A percentile compares a stretch with the other conserved stretches of the same genome.
Evolutionary conservation across 2,113 vertebrate genomes (phyloP).

Genomic region (Nibea albiflora): DNA sequence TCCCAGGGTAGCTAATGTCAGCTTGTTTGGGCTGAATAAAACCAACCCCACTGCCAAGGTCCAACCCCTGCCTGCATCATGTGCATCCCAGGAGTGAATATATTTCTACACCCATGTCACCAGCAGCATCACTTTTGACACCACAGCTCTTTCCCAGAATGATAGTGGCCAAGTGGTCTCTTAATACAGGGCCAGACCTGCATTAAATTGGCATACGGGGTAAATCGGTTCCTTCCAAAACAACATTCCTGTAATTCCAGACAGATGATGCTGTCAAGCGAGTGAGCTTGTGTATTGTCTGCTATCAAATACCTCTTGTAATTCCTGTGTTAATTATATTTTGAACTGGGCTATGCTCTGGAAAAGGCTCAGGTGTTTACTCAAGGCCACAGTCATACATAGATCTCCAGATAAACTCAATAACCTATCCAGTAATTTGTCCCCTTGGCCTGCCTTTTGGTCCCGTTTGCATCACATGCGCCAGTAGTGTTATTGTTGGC

Average conservation of each 20-base stretch:
- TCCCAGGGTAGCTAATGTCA: slow-evolving; percentile 22
- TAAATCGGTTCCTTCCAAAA: slow-evolving; percentile 63
- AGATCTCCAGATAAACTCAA: slow-evolving; percentile 52
- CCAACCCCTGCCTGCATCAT: slow-evolving; percentile 31
- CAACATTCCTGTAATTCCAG: slow-evolving; percentile 65
- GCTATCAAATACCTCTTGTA: slow-evolving; percentile 27
- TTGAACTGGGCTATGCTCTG: slow-evolving; percentile 27
- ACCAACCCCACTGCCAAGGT: slow-evolving; percentile 23
- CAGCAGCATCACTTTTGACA: slow-evolving; percentile 15
- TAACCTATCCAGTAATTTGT: slow-evolving; percentile 55
- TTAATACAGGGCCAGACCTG: slow-evolving; percentile 4
- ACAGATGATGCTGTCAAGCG: slow-evolving; percentile 36
- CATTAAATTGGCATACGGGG: slow-evolving; percentile 22
- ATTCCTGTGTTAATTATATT: slow-evolving; percentile 56
- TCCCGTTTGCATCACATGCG: slow-evolving; percentile 46
- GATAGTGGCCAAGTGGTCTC: slow-evolving; percentile 5
- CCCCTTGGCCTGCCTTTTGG: slow-evolving; percentile 41
- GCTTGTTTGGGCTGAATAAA: slow-evolving; percentile 39
- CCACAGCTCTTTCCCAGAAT: slow-evolving; percentile 24
- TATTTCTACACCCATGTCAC: slow-evolving; percentile 23
- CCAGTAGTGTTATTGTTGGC: slow-evolving; percentile 68
- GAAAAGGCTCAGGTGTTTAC: slow-evolving; percentile 53
- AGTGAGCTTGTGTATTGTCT: slow-evolving; percentile 41
- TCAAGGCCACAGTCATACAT: slow-evolving; percentile 40
- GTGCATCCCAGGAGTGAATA: slow-evolving; percentile 30